Conservation (phyloP, 2,888 invertebrate species). For the Xylocampa areola region DNA sequence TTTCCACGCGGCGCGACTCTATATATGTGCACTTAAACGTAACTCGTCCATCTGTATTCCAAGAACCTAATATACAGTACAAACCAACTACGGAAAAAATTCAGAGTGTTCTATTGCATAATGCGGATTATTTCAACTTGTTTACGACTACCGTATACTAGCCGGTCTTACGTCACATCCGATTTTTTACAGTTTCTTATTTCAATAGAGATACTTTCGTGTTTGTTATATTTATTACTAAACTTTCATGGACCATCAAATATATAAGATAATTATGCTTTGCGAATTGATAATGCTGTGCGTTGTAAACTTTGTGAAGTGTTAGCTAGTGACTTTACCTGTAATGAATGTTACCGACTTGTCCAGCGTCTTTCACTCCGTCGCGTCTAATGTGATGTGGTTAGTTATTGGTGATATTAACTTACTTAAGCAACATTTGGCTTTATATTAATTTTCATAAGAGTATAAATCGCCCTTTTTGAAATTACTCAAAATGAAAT, state of each 20-base stretch:
- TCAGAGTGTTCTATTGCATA: constrained; percentile 65
- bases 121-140: constrained; percentile 68
- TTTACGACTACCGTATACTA: constrained; percentile 63
- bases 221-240: constrained; percentile 63
- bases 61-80: constrained; percentile 50
- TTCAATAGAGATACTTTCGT: constrained; percentile 57
- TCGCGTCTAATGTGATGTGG: constrained; percentile 29
- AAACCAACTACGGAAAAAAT: constrained; percentile 60
- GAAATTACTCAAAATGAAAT: not conserved
- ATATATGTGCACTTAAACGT: constrained; percentile 57
- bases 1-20: constrained; percentile 61
- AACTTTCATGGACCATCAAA: constrained; percentile 54
- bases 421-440: constrained; percentile 14
- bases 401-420: constrained; percentile 29
- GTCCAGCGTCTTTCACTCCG: constrained; percentile 26
- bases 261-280: constrained; percentile 61
- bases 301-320: constrained; percentile 49
- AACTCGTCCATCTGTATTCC: constrained; percentile 68
- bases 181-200: constrained; percentile 62
- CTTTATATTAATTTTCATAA: constrained; percentile 12
- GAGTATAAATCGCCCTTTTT: not conserved
- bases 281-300: constrained; percentile 71
- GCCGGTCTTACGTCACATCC: constrained; percentile 66
- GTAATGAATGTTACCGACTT: constrained; percentile 16
- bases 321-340: constrained; percentile 3